phyloP scores from a whole-genome alignment of 2,113 vertebrate species.

The Stictonetta naevosa region DNA sequence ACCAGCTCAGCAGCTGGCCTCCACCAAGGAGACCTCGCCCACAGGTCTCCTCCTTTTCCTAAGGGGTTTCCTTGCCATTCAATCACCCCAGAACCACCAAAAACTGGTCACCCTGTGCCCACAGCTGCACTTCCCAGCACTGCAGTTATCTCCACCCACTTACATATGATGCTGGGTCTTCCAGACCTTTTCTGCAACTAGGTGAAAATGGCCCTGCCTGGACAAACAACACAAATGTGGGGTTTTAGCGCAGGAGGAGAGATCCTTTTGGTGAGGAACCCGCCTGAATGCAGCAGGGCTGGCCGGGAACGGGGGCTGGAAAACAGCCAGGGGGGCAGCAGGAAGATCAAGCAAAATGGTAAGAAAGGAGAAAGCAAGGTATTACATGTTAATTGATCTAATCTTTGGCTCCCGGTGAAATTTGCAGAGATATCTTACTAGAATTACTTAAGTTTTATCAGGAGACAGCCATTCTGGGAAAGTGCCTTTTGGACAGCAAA shows the following conservation, averaged over 20 bases:
- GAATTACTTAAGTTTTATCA: conserved; percentile 77
- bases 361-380: conserved; percentile 75
- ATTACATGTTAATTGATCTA: conserved; percentile 80
- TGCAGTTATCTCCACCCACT: neutral
- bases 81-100: neutral
- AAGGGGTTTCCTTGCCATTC: neutral
- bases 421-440: conserved; percentile 75
- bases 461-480: conserved; percentile 74
- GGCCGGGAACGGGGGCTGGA: conserved; percentile 28
- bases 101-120: neutral
- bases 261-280: conserved; percentile 53
- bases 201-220: conserved; percentile 74
- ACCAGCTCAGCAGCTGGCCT: neutral
- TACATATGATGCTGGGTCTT: neutral
- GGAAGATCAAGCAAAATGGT: conserved; percentile 50
- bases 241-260: conserved; percentile 56
- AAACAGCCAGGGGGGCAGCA: neutral
- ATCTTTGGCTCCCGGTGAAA: conserved; percentile 76
- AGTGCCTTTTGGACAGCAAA: conserved; percentile 72
- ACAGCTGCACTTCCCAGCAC: neutral
- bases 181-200: neutral
- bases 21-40: neutral
- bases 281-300: conserved; percentile 37
- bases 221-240: conserved; percentile 65
- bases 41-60: neutral